These are phyloP conservation scores for Eutolmus rufibarbis DNA, from an alignment of 2,888 invertebrate genomes.

Conservation along the genomic window DNA sequence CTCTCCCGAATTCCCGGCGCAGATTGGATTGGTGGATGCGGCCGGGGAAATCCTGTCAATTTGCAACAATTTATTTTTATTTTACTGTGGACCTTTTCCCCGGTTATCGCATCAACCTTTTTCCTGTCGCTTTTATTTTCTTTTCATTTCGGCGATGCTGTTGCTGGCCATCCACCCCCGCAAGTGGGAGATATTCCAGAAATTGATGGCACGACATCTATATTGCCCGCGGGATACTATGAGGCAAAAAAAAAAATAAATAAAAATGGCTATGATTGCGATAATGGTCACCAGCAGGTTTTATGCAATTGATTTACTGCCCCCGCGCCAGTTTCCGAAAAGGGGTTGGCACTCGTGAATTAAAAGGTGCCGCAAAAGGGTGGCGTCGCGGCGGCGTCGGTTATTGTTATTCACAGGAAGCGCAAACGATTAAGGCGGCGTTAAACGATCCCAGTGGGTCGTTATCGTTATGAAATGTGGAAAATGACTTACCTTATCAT, in stretches of 20 bases:
- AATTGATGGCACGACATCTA: slow-evolving; percentile 32
- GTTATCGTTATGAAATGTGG: background rate
- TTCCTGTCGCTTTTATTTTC: slow-evolving; percentile 38
- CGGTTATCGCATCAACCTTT: slow-evolving; percentile 37
- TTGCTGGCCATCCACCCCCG: background rate
- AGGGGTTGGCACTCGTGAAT: background rate
- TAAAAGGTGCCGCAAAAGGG: background rate
- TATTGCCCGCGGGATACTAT: slow-evolving; percentile 1
- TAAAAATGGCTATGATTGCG: background rate
- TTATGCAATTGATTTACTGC: slow-evolving; percentile 20
- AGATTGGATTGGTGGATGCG: background rate
- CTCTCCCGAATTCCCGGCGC: background rate
- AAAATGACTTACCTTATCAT: slow-evolving; percentile 77
- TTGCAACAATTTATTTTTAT: slow-evolving; percentile 48
- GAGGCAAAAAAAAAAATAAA: background rate
- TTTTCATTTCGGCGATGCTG: background rate
- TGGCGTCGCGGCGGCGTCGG: background rate
- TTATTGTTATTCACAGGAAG: background rate
- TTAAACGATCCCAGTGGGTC: background rate
- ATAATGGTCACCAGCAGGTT: slow-evolving; percentile 14
- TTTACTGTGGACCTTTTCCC: slow-evolving; percentile 40
- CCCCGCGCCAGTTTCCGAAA: background rate
- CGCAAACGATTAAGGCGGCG: background rate
- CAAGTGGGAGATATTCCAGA: background rate
- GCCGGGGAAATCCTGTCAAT: slow-evolving; percentile 46